These are phyloP conservation scores for Lacanobia oleracea DNA, from an alignment of 2,888 invertebrate genomes.

Conservation along the genomic window DNA sequence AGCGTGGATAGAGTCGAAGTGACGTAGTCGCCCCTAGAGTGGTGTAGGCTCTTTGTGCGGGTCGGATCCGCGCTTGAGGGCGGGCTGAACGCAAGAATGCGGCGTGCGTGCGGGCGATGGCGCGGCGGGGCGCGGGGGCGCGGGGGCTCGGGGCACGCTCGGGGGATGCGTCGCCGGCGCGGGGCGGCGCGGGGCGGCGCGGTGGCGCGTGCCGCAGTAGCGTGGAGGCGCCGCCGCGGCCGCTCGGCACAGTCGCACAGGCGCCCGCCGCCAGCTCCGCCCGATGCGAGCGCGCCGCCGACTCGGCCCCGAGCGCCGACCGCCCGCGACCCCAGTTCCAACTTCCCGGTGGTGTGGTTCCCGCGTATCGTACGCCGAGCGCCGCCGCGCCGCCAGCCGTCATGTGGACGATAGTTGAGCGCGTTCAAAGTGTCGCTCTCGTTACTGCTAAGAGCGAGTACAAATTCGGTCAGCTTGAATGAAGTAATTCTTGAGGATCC, in stretches of 20 bases:
- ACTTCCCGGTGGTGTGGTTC: conserved; percentile 76
- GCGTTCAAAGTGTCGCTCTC: conserved; percentile 63
- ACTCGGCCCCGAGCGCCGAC: conserved; percentile 73
- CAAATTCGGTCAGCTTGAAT: conserved; percentile 67
- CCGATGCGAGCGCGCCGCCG: conserved; percentile 77
- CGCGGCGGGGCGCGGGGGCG: conserved; percentile 75
- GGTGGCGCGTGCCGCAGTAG: conserved; percentile 89
- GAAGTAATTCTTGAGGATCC: conserved; percentile 66
- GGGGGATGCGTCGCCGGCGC: conserved; percentile 81
- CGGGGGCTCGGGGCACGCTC: conserved; percentile 73
- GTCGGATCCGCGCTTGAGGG: conserved; percentile 73
- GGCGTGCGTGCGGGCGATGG: conserved; percentile 87
- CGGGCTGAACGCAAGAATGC: conserved; percentile 86
- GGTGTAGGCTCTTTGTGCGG: conserved; percentile 80
- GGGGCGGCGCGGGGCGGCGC: conserved; percentile 78
- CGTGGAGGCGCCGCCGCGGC: conserved; percentile 88
- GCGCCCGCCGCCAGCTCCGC: conserved; percentile 71
- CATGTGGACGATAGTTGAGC: conserved; percentile 68
- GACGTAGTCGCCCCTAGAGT: conserved; percentile 69
- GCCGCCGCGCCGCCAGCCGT: conserved; percentile 49
- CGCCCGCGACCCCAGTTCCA: conserved; percentile 64
- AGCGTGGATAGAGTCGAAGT: conserved; percentile 67
- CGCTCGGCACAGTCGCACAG: conserved; percentile 81
- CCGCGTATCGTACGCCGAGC: conserved; percentile 76
- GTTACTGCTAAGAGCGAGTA: conserved; percentile 67